Conservation (phyloP, 2,797 vertebrate species). For the Cyprinella venusta region DNA sequence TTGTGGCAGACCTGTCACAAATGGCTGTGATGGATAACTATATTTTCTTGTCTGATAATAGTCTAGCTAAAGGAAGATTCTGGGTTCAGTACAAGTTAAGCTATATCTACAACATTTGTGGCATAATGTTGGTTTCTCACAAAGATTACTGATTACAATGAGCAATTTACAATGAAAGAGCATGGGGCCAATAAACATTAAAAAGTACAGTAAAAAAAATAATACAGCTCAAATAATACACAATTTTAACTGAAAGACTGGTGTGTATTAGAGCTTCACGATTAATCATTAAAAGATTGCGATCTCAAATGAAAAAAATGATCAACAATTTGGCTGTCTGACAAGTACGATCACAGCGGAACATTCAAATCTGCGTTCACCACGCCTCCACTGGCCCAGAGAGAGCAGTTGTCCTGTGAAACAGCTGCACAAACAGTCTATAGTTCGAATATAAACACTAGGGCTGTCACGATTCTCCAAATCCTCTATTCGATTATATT, state of each 20-base stretch:
- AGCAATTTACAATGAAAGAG: neutral
- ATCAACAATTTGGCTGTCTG: neutral
- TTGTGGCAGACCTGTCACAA: neutral
- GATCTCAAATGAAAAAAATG: neutral
- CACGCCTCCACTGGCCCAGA: neutral
- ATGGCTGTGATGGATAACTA: neutral
- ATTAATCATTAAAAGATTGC: neutral
- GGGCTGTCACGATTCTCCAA: no score
- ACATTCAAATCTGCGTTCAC: neutral
- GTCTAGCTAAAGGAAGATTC: neutral
- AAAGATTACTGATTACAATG: neutral
- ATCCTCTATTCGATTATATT: no score
- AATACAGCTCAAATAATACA: neutral
- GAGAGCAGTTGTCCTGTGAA: neutral
- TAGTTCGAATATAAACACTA: neutral
- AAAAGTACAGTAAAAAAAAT: no score
- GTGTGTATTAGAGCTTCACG: neutral
- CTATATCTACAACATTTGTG: neutral
- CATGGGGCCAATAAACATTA: neutral
- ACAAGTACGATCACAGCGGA: neutral
- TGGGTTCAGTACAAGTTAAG: neutral
- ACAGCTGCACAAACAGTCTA: neutral
- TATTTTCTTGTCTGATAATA: neutral
- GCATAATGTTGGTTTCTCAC: neutral
- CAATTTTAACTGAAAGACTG: neutral